phyloP scores from a whole-genome alignment of 2,797 vertebrate species.

The Sebastes iracundus region DNA sequence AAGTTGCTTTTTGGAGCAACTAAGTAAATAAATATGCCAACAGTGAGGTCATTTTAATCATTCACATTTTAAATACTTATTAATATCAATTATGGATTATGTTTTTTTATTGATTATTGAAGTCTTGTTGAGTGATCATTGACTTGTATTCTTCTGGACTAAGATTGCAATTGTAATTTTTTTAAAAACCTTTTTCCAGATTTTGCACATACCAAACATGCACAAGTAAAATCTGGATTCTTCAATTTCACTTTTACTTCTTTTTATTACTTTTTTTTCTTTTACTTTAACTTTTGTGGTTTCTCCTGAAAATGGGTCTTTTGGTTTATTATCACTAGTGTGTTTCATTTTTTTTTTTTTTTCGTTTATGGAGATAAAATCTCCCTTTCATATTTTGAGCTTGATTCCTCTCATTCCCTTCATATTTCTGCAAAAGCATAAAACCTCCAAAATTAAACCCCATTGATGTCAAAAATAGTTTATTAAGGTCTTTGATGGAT shows the following conservation, averaged over 20 bases:
- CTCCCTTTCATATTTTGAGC: not conserved
- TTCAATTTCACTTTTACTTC: not conserved
- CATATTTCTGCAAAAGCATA: not conserved
- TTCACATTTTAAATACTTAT: not conserved
- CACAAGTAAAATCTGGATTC: not conserved
- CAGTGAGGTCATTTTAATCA: too few relatives aligned
- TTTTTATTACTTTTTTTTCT: not conserved
- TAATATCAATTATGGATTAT: not conserved
- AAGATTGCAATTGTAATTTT: not conserved
- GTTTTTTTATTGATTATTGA: not conserved
- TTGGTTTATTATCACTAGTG: not conserved
- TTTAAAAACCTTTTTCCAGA: too few relatives aligned
- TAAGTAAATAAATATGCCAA: not conserved
- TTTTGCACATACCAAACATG: not conserved
- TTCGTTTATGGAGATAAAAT: not conserved
- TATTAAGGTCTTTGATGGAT: not conserved
- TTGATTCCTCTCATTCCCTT: not conserved
- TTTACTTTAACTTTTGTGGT: not conserved
- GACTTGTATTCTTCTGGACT: not conserved
- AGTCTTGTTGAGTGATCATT: not conserved
- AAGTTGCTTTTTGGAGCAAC: not conserved
- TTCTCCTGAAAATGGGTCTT: not conserved
- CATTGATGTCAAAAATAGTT: not conserved
- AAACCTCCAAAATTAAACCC: not conserved
- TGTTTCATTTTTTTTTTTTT: not conserved